A percentile compares a stretch with the other conserved stretches of the same genome.
These are phyloP conservation scores for Megaleporinus macrocephalus DNA, from an alignment of 2,113 vertebrate species.

Conservation along the genomic window DNA sequence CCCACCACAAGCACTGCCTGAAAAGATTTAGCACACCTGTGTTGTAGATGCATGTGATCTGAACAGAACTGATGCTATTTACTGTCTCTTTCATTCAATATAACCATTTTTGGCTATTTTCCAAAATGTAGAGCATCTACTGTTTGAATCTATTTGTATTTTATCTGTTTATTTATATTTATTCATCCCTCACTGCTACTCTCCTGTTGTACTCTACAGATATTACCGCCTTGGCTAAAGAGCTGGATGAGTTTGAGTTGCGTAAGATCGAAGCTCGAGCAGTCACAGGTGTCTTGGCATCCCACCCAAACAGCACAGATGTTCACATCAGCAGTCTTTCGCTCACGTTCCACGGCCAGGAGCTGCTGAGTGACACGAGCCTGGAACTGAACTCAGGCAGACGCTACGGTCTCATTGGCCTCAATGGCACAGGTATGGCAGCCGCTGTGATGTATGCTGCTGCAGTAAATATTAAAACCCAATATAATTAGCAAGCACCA, in stretches of 20 bases:
- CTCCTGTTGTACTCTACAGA: conserved; percentile 66
- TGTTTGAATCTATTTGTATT: no score
- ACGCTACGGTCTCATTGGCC: conserved; percentile 93
- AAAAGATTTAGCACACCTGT: no score
- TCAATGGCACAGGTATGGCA: conserved; percentile 92
- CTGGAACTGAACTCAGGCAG: conserved; percentile 95
- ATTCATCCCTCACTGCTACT: background rate
- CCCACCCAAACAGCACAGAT: conserved; percentile 97
- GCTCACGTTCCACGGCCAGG: conserved; percentile 95
- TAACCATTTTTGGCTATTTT: background rate
- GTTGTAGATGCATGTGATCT: no score
- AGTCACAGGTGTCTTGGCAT: conserved; percentile 92
- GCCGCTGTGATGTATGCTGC: background rate
- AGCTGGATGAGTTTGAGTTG: conserved; percentile 94
- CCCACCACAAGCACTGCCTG: no score
- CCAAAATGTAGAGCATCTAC: background rate
- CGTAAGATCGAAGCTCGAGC: conserved; percentile 92
- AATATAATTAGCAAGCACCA: background rate
- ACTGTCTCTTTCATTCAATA: no score
- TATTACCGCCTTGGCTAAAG: conserved; percentile 81
- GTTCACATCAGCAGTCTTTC: conserved; percentile 96
- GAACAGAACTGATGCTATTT: no score
- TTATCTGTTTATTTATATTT: background rate
- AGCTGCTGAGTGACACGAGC: conserved; percentile 92
- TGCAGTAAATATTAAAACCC: background rate